Conservation (phyloP, 2,888 invertebrate species). For the Seira ritae region DNA sequence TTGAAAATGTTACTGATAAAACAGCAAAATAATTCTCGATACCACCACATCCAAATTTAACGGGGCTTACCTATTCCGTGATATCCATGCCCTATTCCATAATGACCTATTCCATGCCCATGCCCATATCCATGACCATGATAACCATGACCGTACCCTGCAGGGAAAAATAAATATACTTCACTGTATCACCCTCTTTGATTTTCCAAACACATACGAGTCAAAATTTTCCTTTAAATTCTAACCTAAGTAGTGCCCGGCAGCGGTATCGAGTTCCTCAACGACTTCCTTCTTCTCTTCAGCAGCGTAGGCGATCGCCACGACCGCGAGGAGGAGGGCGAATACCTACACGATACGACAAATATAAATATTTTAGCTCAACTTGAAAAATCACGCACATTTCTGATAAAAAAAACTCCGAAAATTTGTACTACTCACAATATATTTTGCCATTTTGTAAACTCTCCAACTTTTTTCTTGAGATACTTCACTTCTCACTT, state of each 20-base stretch:
- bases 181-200: neutral
- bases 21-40: neutral
- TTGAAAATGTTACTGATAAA: no score
- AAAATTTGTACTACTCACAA: slow-evolving; percentile 54
- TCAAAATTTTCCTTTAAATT: neutral
- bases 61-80: neutral
- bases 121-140: slow-evolving; percentile 7
- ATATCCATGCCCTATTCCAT: slow-evolving; percentile 23
- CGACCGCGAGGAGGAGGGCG: slow-evolving; percentile 55
- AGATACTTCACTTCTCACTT: neutral
- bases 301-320: slow-evolving; percentile 55
- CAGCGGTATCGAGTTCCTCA: slow-evolving; percentile 52
- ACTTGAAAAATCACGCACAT: neutral
- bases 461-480: neutral
- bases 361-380: neutral
- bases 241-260: slow-evolving; percentile 45
- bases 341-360: slow-evolving; percentile 42
- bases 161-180: neutral
- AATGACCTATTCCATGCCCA: slow-evolving; percentile 3
- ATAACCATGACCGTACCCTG: slow-evolving; percentile 36
- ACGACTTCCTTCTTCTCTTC: slow-evolving; percentile 55
- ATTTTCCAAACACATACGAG: neutral
- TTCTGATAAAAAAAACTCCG: neutral
- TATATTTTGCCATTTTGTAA: slow-evolving; percentile 54
- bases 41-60: neutral